Percentiles rank a stretch among this genome's conserved stretches.
Conservation (phyloP, 2,797 vertebrate species). For the Salmo trutta region DNA sequence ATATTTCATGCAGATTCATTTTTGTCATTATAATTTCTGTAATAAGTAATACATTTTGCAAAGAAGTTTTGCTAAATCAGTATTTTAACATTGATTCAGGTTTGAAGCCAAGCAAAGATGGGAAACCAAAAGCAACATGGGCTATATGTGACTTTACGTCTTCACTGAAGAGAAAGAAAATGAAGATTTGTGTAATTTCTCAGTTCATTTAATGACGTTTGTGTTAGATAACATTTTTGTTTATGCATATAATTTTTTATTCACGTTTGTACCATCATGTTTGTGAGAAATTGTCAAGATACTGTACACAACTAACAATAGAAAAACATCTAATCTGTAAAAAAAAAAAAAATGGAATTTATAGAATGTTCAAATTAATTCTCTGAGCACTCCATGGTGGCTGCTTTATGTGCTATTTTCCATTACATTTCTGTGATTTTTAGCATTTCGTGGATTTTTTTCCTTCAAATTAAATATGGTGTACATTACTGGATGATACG, state of each 20-base stretch:
- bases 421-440: conserved; percentile 73
- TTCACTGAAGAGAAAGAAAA: background rate
- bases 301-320: conserved; percentile 46
- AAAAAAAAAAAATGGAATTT: conserved; percentile 34
- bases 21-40: background rate
- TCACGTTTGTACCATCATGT: conserved; percentile 24
- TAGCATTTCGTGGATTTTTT: conserved; percentile 52
- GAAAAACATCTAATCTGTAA: conserved; percentile 8
- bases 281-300: conserved; percentile 23
- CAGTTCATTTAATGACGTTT: conserved; percentile 26
- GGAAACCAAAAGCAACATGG: conserved; percentile 99
- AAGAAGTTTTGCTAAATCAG: background rate
- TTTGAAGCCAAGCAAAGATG: conserved; percentile 97
- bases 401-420: conserved; percentile 71
- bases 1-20: background rate
- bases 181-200: conserved; percentile 16
- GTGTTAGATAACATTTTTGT: conserved; percentile 19
- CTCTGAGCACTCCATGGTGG: conserved; percentile 67
- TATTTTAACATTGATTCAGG: conserved; percentile 74
- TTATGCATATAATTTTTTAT: conserved; percentile 12
- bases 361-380: conserved; percentile 72
- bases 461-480: conserved; percentile 79
- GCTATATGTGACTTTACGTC: conserved; percentile 84
- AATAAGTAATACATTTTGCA: background rate
- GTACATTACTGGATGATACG: conserved; percentile 74